Evolutionary conservation across 2,888 invertebrate genomes (phyloP), one percentile per base, ranked within the genome.

Genomic region (Phortica magna): DNA sequence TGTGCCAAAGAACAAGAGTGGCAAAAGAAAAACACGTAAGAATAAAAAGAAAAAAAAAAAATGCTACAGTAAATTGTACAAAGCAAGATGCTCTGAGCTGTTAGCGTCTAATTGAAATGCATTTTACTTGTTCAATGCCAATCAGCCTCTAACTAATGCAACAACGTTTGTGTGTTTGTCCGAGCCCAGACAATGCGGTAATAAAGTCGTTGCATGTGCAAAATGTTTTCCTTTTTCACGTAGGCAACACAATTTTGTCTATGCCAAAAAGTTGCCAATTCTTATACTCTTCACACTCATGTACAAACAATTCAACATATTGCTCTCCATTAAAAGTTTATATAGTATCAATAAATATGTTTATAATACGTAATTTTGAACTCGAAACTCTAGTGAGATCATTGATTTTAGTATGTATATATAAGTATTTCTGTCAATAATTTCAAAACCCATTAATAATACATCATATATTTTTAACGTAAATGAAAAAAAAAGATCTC

Each of bases 61-160:
- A 88, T 85, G 81, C 17, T 9, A 22, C 83, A 82, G 79, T 75
- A 55, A 48, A 59, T 53, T 19, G 42, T 19, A 71, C 57, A 57
- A 48, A 10, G 14, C 53, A 31, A 84, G 85, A 84, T 85, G 83
- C 88, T 81, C 85, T 88, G 86, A 88, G 87, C 88, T 83, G 89
- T 88, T 88, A 88, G 85, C 89, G 88, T 88, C 88, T 88, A 88
- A 88, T 86, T 88, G 89, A 86, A 86, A 88, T 86, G 86, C 86
- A 88, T 86, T 88, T 88, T 85, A 83, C 86, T 86, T 88, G 89
- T 88, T 88, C 78, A 75, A 88, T 86, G 86, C 87, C 86, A 86
- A 75, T 75, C 67, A 75, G 43, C 57, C 17, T 67, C 39, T 42
- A 59, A 55, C 75, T 68, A 75, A 75, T 68, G 68, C 67, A 22